Percentiles rank a stretch among this genome's conserved stretches.
Conservation (phyloP, 2,888 invertebrate species). For the Leptinotarsa tumamoca region DNA sequence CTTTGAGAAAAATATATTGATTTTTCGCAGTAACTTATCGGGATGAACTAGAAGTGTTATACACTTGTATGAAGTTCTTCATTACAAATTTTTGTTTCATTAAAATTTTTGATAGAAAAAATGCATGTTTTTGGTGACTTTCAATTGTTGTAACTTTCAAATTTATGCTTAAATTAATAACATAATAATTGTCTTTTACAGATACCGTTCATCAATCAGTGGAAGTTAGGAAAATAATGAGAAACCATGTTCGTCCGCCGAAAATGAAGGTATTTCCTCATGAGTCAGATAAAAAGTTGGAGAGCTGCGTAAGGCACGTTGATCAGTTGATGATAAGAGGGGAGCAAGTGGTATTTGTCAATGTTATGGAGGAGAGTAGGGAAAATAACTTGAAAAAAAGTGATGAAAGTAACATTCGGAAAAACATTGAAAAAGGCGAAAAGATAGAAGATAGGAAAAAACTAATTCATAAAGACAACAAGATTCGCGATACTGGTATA, state of each 20-base stretch:
- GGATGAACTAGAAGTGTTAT: no score
- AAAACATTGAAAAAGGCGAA: not conserved
- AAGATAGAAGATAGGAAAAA: not conserved
- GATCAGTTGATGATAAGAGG: constrained; percentile 81
- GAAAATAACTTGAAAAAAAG: constrained; percentile 19
- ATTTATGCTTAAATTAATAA: not conserved
- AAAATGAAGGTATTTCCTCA: constrained; percentile 64
- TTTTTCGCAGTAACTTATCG: no score
- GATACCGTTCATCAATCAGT: constrained; percentile 36
- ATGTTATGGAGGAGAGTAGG: constrained; percentile 23
- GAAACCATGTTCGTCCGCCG: constrained; percentile 66
- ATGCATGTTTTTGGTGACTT: no score
- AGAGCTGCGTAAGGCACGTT: constrained; percentile 76
- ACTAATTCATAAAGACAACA: not conserved
- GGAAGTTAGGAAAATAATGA: not conserved
- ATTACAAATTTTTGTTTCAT: no score
- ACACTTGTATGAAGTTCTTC: no score
- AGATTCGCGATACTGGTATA: not conserved
- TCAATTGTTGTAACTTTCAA: no score
- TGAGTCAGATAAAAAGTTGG: constrained; percentile 70
- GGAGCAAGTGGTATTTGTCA: constrained; percentile 74
- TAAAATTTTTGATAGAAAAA: no score
- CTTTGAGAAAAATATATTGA: no score
- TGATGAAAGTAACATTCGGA: not conserved
- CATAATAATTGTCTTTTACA: constrained; percentile 12